Base-by-base conservation (phyloP, 1,140 invertebrate genomes). In the Hyposmocoma kahamanoa region DNA sequence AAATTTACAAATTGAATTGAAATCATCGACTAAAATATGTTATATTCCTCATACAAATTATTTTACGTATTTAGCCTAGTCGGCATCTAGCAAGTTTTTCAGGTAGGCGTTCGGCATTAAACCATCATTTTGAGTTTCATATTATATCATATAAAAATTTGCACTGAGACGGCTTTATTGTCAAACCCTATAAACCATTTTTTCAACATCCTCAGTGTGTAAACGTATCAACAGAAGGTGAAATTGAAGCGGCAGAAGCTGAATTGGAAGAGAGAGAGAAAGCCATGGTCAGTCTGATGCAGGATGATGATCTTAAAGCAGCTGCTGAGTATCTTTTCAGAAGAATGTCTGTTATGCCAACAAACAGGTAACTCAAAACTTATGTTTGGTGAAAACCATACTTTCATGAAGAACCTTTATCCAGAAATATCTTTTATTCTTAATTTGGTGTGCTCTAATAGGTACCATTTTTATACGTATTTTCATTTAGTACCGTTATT, bases 231-330 rank as follows among this genome's bases (percentile, higher is more conserved):
- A 45, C 67, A 28, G 80, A 84, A 59, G 80, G 80, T 1, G 80
- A 82, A 34, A 51, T 79, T 0, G 50, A 51, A 10, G 49, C 64
- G 2, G n/a, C 56, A 11, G 74, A 76, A 15, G 72, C 67, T 0
- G 47, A 54, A 11, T 32, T 84, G 4, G 63, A 67, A n/a, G 74
- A 75, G 34, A 67, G 78, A 0, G 72, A 80, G 22, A 77, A 72
- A 32, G 80, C 59, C 2, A 67, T 84, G 68, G 71, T 84, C 10
- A 60, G 64, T 28, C 46, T 84, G 34, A 82, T 84, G 81, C 81
- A 74, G 42, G 81, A 81, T 24, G 72, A 79, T 11, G 81, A 84
- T 24, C 36, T 82, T 21, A 62, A 64, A 4, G 59, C 56, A 11
- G 75, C 65, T 1, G 76, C 81, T 13, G 51, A 71, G 42, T 67